These are phyloP conservation scores for Beris morrisii DNA, from an alignment of 2,888 invertebrate species.

Conservation along the genomic window DNA sequence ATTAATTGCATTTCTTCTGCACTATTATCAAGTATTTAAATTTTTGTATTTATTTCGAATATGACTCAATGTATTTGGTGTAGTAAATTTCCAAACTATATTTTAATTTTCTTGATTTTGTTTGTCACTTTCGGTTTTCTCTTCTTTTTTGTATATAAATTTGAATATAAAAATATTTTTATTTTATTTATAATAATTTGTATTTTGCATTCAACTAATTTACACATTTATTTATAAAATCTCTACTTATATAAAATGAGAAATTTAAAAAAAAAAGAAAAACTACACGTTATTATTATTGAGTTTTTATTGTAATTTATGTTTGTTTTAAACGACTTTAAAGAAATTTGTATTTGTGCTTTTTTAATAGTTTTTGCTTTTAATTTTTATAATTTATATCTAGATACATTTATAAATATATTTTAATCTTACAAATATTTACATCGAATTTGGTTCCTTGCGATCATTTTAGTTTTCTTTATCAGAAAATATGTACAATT, in stretches of 20 bases:
- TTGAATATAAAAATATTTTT: slow-evolving; percentile 17
- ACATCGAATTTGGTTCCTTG: too few species aligned
- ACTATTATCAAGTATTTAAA: too few species aligned
- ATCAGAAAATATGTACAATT: too few species aligned
- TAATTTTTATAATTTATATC: neutral
- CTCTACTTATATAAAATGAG: slow-evolving; percentile 1
- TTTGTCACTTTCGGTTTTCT: slow-evolving; percentile 1
- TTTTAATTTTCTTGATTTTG: neutral
- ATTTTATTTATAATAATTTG: slow-evolving; percentile 1
- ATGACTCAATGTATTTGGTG: too few species aligned
- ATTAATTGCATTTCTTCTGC: too few species aligned
- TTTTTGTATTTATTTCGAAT: too few species aligned
- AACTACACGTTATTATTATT: neutral
- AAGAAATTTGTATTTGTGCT: slow-evolving; percentile 1
- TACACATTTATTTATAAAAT: slow-evolving; percentile 11
- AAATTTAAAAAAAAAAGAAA: neutral
- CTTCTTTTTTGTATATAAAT: slow-evolving; percentile 11
- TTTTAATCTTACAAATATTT: neutral
- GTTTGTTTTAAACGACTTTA: neutral
- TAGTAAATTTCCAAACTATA: neutral
- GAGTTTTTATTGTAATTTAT: neutral
- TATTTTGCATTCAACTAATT: slow-evolving; percentile 4
- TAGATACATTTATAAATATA: neutral
- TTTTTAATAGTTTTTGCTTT: neutral
- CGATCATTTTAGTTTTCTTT: too few species aligned